Base-by-base conservation (phyloP, 1,140 invertebrate genomes). In the Ephestia elutella region DNA sequence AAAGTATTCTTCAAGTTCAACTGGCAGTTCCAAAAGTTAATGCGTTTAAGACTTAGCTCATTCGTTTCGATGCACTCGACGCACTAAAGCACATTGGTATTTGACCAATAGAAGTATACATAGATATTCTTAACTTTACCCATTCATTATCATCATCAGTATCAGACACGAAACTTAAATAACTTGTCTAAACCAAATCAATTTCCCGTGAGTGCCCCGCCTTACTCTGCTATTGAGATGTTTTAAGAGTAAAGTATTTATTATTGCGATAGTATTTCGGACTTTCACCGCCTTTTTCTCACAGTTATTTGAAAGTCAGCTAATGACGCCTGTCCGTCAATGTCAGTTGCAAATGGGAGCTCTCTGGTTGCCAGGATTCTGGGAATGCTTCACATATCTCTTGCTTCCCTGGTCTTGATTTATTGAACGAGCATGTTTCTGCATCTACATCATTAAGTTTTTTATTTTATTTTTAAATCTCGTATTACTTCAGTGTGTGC, bases 261-360 rank as follows among this genome's bases (percentile, higher is more conserved):
- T 44, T 44, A 44, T 13, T 44, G 13, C 38, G 5, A 44, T 44
- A 44, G 38, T 44, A 44, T 44, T 44, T 44, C 1, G 38, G 1
- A n/a, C 38, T 44, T 44, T 44, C 38, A 15, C 38, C 15, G 13
- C 13, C 38, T 17, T 44, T 44, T 44, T 44, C 38, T 44, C 38
- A 44, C 38, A 44, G 38, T 44, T 44, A 44, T 44, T 44, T 44
- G 13, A 17, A 44, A 44, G 15, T n/a, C n/a, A 15, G 38, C 2
- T 44, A 44, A 44, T 44, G 38, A n/a, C 38, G 38, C 15, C 38
- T 44, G 38, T 44, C 38, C 15, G 38, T 44, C 38, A 44, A n/a
- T 44, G 38, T 44, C 38, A 44, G 13, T 15, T 15, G 38, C n/a
- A 15, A 35, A 44, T 44, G 38, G 38, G 15, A 44, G 11, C 32